A percentile compares a stretch with the other conserved stretches of the same genome.
These are phyloP conservation scores for Hipposideros armiger DNA, from an alignment of 2,113 vertebrate species.

Conservation along the genomic window DNA sequence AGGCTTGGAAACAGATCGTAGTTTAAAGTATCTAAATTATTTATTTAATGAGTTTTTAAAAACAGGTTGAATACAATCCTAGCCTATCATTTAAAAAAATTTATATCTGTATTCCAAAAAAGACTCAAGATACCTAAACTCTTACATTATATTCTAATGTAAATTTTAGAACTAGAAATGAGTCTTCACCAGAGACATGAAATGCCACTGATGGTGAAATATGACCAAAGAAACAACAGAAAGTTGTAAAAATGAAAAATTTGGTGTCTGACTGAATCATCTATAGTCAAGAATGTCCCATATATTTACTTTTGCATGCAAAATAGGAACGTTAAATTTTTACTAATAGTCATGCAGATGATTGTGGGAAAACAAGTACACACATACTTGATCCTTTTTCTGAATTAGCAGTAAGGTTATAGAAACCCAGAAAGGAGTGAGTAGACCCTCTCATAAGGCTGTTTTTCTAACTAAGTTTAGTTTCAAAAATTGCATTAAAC, in stretches of 20 bases:
- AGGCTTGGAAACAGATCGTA: constrained; percentile 4
- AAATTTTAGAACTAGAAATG: constrained; percentile 46
- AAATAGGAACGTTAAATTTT: constrained; percentile 33
- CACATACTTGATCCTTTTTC: neutral
- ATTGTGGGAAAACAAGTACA: neutral
- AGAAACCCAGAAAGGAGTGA: neutral
- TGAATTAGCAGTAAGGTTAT: neutral
- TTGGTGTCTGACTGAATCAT: neutral
- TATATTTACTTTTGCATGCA: neutral
- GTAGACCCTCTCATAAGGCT: neutral
- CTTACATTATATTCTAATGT: neutral
- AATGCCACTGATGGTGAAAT: neutral
- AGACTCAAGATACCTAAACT: neutral
- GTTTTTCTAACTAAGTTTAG: constrained; percentile 24
- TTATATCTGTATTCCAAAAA: neutral
- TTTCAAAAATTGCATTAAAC: constrained; percentile 39
- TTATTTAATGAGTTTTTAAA: constrained; percentile 34
- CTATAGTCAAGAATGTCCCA: neutral
- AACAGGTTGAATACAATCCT: neutral
- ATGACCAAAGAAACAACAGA: neutral
- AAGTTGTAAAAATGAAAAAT: neutral
- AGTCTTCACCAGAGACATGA: constrained; percentile 15
- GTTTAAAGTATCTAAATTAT: neutral
- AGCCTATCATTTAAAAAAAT: neutral
- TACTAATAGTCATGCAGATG: neutral